Evolutionary conservation across 2,113 vertebrate genomes (phyloP).

Genomic region (Phyllostomus discolor): DNA sequence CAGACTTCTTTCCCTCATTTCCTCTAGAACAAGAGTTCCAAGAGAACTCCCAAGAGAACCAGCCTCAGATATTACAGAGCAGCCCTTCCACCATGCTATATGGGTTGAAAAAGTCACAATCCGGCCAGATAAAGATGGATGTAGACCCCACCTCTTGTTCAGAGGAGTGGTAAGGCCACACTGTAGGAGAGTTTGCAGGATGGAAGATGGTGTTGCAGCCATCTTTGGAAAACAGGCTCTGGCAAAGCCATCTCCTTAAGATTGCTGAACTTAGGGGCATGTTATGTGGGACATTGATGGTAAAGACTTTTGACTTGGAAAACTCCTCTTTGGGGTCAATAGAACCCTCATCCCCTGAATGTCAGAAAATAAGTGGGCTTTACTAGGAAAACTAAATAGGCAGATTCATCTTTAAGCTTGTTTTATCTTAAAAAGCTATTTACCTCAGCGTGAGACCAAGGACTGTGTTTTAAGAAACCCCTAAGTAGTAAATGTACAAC

Average conservation of each 20-base stretch:
- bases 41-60: background rate
- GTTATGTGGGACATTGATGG: background rate
- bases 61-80: background rate
- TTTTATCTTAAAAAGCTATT: background rate
- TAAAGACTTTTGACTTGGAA: background rate
- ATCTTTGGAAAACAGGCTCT: background rate
- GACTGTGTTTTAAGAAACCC: background rate
- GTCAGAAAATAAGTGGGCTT: background rate
- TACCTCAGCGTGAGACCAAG: background rate
- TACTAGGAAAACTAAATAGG: background rate
- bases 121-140: background rate
- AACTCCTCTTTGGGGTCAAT: background rate
- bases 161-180: background rate
- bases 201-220: background rate
- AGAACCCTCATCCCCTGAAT: background rate
- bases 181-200: background rate
- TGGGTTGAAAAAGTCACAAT: background rate
- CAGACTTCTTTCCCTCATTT: background rate
- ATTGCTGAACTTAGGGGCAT: background rate
- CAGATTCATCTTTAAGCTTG: background rate
- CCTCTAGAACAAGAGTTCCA: background rate
- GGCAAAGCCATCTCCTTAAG: background rate
- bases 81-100: background rate
- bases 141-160: background rate
- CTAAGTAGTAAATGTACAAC: background rate